Base-by-base conservation (phyloP, 2,797 vertebrate genomes). In the Hapalemur alaotrensis region DNA sequence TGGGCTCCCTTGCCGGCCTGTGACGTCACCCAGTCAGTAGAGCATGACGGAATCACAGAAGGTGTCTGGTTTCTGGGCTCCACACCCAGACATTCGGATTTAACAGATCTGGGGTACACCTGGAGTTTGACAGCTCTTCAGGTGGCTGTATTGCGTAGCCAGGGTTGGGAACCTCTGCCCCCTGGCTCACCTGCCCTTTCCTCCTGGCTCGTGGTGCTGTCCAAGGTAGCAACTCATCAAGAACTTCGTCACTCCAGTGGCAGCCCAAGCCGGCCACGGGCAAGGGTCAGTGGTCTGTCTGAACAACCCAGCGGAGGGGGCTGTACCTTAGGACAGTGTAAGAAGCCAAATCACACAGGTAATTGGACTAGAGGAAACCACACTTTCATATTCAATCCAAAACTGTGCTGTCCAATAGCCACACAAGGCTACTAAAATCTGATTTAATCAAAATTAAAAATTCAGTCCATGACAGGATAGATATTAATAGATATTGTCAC, bases 211-310 rank as follows among this genome's bases (percentile, higher is more conserved):
- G 61, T 48, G 89, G 86, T 5, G 59, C 89, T 96, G 89, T 97
- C 96, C 93, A 96, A 95, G 93, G 95, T 93, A 96, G n/a, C 14
- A 83, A 1, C 7, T 75, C 43, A 4, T 52, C 32, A 63, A 76
- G 50, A 54, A 15, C 25, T 38, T 52, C 11, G 25, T 46, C n/a
- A 83, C 41, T 43, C 63, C 28, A 18, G 1, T 5, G 12, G 67
- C 43, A 32, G 35, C 35, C 50, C 23, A 76, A 7, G 35, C 4
- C 8, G 4, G 20, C 15, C 30, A n/a, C 0, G 7, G 28, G 11
- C 76, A 76, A 76, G 25, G 10, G 52, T 38, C 28, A 22, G 4
- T 5, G 48, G 43, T 35, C 28, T 61, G 41, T 59, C 28, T 52
- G 50, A 41, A 75, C 59, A 46, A n/a, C 14, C 6, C 46, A 72